Conservation (phyloP, 2,113 vertebrate genomes). For the Megaceryle maxima region DNA sequence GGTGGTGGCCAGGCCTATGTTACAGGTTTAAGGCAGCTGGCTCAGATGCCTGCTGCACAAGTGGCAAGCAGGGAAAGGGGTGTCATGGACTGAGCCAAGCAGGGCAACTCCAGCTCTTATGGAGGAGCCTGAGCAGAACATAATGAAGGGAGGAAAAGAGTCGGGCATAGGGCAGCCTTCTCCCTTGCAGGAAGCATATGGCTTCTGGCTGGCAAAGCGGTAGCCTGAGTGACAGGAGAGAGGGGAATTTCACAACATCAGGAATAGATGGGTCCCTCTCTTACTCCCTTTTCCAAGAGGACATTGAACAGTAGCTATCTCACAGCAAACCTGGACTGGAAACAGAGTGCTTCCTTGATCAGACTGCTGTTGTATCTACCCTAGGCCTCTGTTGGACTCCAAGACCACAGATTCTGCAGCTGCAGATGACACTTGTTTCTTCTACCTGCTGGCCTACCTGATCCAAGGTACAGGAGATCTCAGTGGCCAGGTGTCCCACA, state of each 20-base stretch:
- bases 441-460: slow-evolving; percentile 84
- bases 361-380: not conserved
- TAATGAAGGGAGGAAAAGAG: not conserved
- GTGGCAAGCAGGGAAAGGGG: not conserved
- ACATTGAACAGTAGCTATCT: not conserved
- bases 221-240: not conserved
- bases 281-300: not conserved
- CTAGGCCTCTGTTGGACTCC: slow-evolving; percentile 56
- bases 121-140: not conserved
- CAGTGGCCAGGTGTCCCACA: not conserved
- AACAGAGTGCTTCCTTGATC: not conserved
- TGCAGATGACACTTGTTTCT: slow-evolving; percentile 59
- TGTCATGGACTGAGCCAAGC: not conserved
- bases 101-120: not conserved
- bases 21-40: not conserved
- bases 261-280: not conserved
- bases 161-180: not conserved
- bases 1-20: not conserved
- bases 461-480: slow-evolving; percentile 75
- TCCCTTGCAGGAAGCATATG: not conserved
- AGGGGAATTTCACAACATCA: not conserved
- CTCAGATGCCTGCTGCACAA: not conserved
- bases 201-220: not conserved
- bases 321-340: not conserved
- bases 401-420: slow-evolving; percentile 69